Evolutionary conservation across 2,888 invertebrate genomes (phyloP), one percentile per base, ranked within the genome.

Genomic region (Oscheius myriophilus): DNA sequence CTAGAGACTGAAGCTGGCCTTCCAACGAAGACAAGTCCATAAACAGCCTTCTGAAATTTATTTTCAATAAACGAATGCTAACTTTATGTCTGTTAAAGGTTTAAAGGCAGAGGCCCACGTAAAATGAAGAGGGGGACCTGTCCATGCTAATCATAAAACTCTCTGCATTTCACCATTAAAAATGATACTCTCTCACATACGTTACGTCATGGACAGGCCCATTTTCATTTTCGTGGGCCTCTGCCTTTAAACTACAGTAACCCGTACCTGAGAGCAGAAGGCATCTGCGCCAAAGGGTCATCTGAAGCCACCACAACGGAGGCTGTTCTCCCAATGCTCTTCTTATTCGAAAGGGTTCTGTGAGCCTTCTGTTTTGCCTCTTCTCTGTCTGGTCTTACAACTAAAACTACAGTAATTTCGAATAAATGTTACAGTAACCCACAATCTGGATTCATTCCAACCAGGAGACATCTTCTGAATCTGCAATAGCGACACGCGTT

Each of bases 401-500:
- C 81, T 82, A 66, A 67, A 79, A 52, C 2, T 1, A 33, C 18
- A 21, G 14, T 49, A 41, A 23, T 21, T 18, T 18, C 2, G 18
- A 18, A n/a, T n/a, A n/a, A 11, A 59, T 3, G 7, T 11, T 39
- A 63, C 26, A 52, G 12, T 43, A 61, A 70, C 72, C 55, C 61
- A 83, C 81, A 76, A 66, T 83, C 82, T 1, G 83, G 83, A 67
- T 84, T 82, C 84, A 84, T 84, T 51, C 84, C 84, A 41, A 82
- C 83, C 41, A 79, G 72, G 16, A 84, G 69, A 69, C 84, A 84
- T 57, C 81, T 77, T 61, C 83, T 39, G 62, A 84, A 84, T 21
- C 84, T 71, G 61, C 84, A 84, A 59, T 82, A 84, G 45, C 84
- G 72, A 58, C 84, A 84, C 12, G 80, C 75, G 66, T 84, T 84